These are phyloP conservation scores for Metaphire vulgaris DNA, from an alignment of 1,140 invertebrate species.

Conservation along the genomic window DNA sequence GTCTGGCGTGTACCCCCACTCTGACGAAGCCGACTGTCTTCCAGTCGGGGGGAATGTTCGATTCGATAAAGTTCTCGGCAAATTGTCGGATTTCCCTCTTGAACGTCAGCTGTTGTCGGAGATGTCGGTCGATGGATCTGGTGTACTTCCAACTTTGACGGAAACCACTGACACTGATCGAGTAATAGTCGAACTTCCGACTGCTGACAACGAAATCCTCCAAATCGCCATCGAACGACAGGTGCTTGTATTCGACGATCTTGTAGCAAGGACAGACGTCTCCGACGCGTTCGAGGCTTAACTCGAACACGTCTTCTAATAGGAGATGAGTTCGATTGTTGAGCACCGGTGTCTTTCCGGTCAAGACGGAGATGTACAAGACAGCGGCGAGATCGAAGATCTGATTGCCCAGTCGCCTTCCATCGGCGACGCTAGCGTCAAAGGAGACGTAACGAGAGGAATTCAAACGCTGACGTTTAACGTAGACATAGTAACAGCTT, in stretches of 20 bases:
- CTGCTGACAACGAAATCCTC: not conserved
- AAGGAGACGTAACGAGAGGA: slow-evolving; percentile 6
- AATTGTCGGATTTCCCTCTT: not conserved
- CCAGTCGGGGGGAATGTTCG: not conserved
- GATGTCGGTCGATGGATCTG: not conserved
- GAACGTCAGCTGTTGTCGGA: slow-evolving; percentile 18
- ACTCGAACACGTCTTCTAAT: slow-evolving; percentile 11
- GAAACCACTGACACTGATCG: slow-evolving; percentile 6
- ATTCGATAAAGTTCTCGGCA: slow-evolving; percentile 10
- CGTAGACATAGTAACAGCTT: too few relatives aligned
- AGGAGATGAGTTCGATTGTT: not conserved
- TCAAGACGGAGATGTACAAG: slow-evolving; percentile 6
- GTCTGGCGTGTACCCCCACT: slow-evolving; percentile 27
- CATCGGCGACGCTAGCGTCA: slow-evolving; percentile 3
- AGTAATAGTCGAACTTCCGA: not conserved
- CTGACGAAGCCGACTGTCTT: slow-evolving; percentile 3
- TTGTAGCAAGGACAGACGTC: not conserved
- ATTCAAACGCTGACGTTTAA: too few relatives aligned
- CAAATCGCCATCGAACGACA: not conserved
- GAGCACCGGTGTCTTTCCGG: not conserved
- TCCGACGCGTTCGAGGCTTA: not conserved
- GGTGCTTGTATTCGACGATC: not conserved
- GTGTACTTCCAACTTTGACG: slow-evolving; percentile 18
- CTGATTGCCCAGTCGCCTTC: slow-evolving; percentile 25
- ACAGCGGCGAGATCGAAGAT: slow-evolving; percentile 24